A percentile compares a stretch with the other conserved stretches of the same genome.
These are phyloP conservation scores for Notamacropus eugenii DNA, from an alignment of 2,797 vertebrate genomes.

Conservation along the genomic window DNA sequence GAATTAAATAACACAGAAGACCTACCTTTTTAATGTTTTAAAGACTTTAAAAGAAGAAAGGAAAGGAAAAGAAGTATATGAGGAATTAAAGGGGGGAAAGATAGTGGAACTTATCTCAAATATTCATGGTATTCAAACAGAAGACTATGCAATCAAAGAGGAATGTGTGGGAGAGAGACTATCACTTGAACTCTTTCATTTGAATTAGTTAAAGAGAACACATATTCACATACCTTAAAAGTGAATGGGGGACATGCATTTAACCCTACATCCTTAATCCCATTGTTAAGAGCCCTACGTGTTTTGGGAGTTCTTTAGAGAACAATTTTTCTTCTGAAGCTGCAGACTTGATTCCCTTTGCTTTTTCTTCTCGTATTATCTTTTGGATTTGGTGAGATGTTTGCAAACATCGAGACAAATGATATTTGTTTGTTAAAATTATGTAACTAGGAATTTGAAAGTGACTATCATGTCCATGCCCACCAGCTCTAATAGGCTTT, in stretches of 20 bases:
- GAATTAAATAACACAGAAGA: neutral
- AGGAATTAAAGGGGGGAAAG: neutral
- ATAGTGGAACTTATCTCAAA: neutral
- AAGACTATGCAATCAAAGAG: neutral
- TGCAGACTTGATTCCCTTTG: neutral
- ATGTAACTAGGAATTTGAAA: neutral
- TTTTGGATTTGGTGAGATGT: neutral
- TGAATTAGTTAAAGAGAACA: neutral
- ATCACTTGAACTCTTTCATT: neutral
- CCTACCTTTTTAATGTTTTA: neutral
- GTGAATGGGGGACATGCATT: neutral
- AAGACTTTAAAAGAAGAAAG: neutral
- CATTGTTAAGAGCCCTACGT: neutral
- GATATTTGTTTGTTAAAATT: neutral
- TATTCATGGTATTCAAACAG: neutral
- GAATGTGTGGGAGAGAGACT: neutral
- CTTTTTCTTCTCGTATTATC: neutral
- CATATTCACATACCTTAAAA: neutral
- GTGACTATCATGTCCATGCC: neutral
- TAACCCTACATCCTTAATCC: neutral
- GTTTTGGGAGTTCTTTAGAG: neutral
- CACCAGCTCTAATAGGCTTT: neutral
- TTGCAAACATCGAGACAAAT: neutral
- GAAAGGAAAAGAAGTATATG: neutral
- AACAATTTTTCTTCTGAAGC: neutral